Evolutionary conservation across 2,888 invertebrate species (phyloP), one percentile per base, ranked within the genome.

Genomic region (Dynastes grantii): DNA sequence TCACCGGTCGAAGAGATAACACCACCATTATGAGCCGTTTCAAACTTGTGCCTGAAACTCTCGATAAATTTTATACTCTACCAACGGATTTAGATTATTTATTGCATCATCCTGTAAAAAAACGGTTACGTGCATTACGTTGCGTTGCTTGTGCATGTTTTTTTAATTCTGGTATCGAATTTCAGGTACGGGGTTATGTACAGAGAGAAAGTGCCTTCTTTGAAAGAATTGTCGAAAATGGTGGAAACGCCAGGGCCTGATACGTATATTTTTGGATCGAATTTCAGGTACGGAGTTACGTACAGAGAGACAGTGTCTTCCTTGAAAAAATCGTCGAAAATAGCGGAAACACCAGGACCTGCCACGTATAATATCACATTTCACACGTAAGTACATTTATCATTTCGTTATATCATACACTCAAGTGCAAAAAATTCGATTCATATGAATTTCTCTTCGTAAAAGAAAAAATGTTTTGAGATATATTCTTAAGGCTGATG

Each of bases 11-110:
- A 49, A 87, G 92, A 70, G 90, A 91, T 81, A 87, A 83, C 1
- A 88, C 86, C 2, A 89, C 91, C 0, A 90, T 91, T 9, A 91
- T 90, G 84, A 92, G 91, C 83, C 89, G 91, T 85, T 91, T 91
- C 78, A 88, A 16, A 8, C 16, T 16, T 8, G 55, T 8, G 5
- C 55, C 8, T 4, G 8, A 16, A 8, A 80, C 82, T 0, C 86
- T 86, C 0, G 85, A 87, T n/a, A 85, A 83, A 51, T 86, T 85
- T 77, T 81, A 85, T 29, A 83, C 83, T n/a, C 80, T 51, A 29
- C 85, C 86, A 0, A 84, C 82, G 51, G 82, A 83, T 45, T 22
- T 88, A 1, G 86, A 88, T 22, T 58, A 83, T 16, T 45, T 88
- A 27, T 71, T 87, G 29, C 77, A 83, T 4, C 85, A 86, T 82